These are phyloP conservation scores for Lepidurus packardi DNA, from an alignment of 1,140 invertebrate genomes.

Conservation along the genomic window DNA sequence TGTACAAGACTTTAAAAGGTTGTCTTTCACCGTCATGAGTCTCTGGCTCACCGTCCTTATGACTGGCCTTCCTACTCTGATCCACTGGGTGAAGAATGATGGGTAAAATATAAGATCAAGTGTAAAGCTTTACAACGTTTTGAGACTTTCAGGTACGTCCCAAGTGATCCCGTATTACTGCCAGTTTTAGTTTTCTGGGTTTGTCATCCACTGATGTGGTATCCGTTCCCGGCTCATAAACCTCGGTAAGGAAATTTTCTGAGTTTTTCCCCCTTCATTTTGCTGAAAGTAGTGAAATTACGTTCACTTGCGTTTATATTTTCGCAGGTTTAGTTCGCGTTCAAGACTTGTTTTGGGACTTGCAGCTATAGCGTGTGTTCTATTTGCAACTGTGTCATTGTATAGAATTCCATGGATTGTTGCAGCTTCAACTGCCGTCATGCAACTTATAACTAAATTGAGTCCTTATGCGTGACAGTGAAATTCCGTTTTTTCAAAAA, in stretches of 20 bases:
- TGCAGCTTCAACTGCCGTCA: background rate
- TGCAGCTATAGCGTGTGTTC: background rate
- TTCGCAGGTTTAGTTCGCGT: background rate
- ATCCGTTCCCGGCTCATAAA: background rate
- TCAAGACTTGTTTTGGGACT: background rate
- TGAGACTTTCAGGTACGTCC: background rate
- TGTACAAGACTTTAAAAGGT: background rate
- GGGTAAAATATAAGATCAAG: background rate
- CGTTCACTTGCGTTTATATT: background rate
- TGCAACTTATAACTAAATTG: background rate
- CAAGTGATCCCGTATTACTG: background rate
- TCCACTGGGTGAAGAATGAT: background rate
- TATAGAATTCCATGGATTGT: background rate
- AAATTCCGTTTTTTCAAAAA: too few relatives aligned
- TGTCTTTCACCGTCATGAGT: background rate
- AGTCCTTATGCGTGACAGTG: background rate
- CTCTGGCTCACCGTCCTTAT: background rate
- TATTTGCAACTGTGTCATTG: background rate
- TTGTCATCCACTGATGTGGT: background rate
- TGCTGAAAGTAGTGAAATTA: background rate
- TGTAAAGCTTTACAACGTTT: background rate
- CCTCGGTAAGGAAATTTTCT: background rate
- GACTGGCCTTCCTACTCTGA: conserved; percentile 3
- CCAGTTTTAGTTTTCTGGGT: background rate
- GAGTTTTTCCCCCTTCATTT: background rate